Base-by-base conservation (phyloP, 1,140 invertebrate genomes). In the Drosophila grimshawi region DNA sequence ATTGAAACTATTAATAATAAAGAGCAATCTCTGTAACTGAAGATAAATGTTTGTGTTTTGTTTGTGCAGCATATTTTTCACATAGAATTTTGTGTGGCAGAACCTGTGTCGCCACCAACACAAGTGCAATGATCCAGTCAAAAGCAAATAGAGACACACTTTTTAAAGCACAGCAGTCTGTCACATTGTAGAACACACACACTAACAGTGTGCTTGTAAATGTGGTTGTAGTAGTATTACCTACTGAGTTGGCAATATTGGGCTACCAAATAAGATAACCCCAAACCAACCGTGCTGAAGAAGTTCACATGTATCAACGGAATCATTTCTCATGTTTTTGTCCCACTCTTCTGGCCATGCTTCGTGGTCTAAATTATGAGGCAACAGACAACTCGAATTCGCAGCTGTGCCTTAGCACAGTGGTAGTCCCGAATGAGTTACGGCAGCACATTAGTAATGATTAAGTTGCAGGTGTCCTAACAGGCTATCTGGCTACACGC, bases 361-460 rank as follows among this genome's bases (percentile, higher is more conserved):
- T 11, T 33, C 5, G 27, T 39, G 46, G 35, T 59, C 39, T 32
- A 69, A 57, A 49, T 30, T 51, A 69, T 69, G 53, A 69, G 8
- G 60, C 41, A 45, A 41, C 48, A 66, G 33, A 57, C 32, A 27
- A 35, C 45, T 53, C 19, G 11, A 11, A 41, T 39, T 29, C 51
- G 19, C n/a, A 27, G 67, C 60, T 56, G 53, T 6, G 46, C 6
- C n/a, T 32, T 35, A 19, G 37, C 11, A 35, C 32, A 29, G 27
- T 41, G 30, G 53, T 35, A 49, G 49, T 52, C 39, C 64, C 59
- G 64, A 49, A 65, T 86, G 65, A 85, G 60, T 86, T 65, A 86
- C 48, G 56, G 76, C 45, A 68, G 52, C 51, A 86, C 74, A 85
- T 85, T 86, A 61, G 68, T 85, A 86, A 86, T 68, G 77, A 85